Percentiles rank a stretch among this genome's conserved stretches.
Evolutionary conservation across 2,797 vertebrate genomes (phyloP).

Genomic region (Tenualosa thibaudeaui): DNA sequence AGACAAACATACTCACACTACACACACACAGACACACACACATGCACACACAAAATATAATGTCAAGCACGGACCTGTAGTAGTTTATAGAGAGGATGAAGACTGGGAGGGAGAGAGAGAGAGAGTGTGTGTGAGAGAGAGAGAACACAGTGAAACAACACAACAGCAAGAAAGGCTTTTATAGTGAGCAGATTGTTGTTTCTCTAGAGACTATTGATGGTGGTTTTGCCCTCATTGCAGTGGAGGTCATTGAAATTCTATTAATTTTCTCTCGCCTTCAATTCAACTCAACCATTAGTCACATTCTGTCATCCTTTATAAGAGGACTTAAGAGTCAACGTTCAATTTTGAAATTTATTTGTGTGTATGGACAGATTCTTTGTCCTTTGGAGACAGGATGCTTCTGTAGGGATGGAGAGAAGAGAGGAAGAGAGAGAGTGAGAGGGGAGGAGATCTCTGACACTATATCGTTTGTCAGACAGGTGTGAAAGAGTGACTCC

Average conservation of each 20-base stretch:
- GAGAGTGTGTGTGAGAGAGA: neutral
- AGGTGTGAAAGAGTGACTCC: neutral
- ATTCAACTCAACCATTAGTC: neutral
- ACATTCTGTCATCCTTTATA: neutral
- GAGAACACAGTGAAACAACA: neutral
- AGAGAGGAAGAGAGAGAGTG: neutral
- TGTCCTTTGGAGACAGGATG: too few relatives aligned
- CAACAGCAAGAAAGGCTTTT: neutral
- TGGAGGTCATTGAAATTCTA: neutral
- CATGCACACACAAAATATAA: neutral
- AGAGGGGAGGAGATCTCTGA: too few relatives aligned
- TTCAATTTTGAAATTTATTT: neutral
- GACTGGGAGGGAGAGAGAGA: too few relatives aligned
- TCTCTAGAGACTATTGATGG: neutral
- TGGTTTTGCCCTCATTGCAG: neutral
- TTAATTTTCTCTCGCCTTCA: neutral
- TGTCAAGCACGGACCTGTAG: neutral
- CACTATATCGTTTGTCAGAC: neutral
- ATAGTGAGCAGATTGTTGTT: neutral
- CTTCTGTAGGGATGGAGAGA: neutral
- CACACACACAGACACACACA: constrained; percentile 18
- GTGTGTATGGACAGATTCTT: too few relatives aligned
- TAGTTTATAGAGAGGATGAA: too few relatives aligned
- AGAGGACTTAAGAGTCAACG: neutral
- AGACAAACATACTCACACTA: neutral